Conservation (phyloP, 2,113 vertebrate species). For the Macheiramphus alcinus region DNA sequence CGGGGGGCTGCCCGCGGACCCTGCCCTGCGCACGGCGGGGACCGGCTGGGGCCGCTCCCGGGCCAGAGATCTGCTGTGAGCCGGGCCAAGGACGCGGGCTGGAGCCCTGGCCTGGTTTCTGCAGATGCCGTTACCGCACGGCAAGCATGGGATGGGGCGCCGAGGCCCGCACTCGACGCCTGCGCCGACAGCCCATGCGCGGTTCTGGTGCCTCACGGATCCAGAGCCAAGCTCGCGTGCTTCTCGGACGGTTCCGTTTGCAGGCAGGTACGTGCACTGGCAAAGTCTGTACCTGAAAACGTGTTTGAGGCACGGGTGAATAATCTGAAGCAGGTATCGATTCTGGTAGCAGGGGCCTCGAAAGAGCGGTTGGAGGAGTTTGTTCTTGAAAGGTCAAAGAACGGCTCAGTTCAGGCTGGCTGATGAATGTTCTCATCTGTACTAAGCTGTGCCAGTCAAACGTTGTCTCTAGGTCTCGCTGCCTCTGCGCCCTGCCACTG, state of each 20-base stretch:
- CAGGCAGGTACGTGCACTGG: neutral
- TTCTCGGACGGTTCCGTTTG: accelerated
- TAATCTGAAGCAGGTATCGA: accelerated
- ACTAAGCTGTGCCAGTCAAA: neutral
- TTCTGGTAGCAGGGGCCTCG: neutral
- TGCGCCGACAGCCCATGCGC: accelerated
- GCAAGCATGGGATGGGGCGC: accelerated
- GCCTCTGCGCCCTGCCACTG: accelerated
- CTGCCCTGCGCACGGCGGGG: too few relatives aligned
- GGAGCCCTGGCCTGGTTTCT: accelerated
- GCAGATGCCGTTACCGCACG: accelerated
- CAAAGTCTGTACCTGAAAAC: neutral
- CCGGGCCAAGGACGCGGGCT: too few relatives aligned
- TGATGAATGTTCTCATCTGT: accelerated
- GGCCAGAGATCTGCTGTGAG: too few relatives aligned
- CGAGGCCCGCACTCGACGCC: accelerated
- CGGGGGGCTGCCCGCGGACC: too few relatives aligned
- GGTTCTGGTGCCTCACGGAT: accelerated
- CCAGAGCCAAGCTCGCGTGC: accelerated
- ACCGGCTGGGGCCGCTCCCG: too few relatives aligned
- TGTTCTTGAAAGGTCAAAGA: neutral
- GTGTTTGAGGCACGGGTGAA: accelerated
- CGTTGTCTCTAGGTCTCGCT: neutral
- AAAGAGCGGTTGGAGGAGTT: neutral
- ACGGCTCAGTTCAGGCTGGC: accelerated